These are phyloP conservation scores for Stramonita haemastoma DNA, from an alignment of 2,888 invertebrate genomes.

Conservation along the genomic window DNA sequence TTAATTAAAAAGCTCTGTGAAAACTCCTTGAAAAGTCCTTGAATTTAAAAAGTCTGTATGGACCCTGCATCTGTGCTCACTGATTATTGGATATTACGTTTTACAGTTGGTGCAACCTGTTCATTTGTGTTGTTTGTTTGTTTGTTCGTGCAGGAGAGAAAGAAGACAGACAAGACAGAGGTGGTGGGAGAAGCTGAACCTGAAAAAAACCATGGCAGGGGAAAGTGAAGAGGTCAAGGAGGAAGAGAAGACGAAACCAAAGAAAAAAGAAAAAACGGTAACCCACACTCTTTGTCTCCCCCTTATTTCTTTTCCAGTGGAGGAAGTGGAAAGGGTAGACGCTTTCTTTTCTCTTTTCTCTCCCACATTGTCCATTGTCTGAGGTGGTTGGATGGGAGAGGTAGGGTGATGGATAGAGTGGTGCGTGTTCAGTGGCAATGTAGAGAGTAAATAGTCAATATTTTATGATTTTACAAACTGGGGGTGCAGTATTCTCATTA, in stretches of 20 bases:
- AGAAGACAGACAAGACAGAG: constrained; percentile 78
- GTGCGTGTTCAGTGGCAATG: not conserved
- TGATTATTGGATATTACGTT: too few relatives aligned
- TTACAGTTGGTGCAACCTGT: too few relatives aligned
- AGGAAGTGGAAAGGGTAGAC: too few relatives aligned
- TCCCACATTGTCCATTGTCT: not conserved
- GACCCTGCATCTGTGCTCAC: too few relatives aligned
- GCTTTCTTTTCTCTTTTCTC: not conserved
- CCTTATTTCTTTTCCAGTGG: not conserved
- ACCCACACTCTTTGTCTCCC: not conserved
- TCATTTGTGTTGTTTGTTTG: not conserved
- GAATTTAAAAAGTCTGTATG: too few relatives aligned
- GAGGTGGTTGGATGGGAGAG: not conserved
- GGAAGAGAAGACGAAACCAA: constrained; percentile 62
- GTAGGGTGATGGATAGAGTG: not conserved
- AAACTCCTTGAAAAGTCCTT: too few relatives aligned
- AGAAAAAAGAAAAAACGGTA: constrained; percentile 33
- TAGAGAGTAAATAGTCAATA: not conserved
- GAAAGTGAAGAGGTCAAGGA: constrained; percentile 29
- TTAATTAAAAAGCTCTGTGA: too few relatives aligned
- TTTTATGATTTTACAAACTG: not conserved
- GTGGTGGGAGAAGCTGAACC: constrained; percentile 55
- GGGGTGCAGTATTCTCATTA: not conserved
- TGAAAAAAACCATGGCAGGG: constrained; percentile 59
- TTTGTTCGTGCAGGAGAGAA: constrained; percentile 72